Evolutionary conservation across 2,888 invertebrate genomes (phyloP), one percentile per base, ranked within the genome.

Genomic region (Perithous albicinctus): DNA sequence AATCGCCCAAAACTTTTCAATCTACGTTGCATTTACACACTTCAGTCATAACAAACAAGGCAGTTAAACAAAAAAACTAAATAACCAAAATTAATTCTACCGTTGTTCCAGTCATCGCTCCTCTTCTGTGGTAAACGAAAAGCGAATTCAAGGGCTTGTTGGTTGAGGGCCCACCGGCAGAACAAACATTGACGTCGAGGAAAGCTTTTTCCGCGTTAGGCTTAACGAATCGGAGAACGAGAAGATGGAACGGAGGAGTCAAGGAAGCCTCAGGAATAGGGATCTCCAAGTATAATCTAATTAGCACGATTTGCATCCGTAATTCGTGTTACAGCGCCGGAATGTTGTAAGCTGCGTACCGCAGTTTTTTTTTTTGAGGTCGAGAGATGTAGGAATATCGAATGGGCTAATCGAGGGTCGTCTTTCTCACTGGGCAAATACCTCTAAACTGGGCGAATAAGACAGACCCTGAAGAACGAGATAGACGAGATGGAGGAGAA

Each of bases 241-340:
- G 32, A 26, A 18, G 18, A 23, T 48, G 75, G 32, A 8, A 32
- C n/a, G n/a, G n/a, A n/a, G n/a, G n/a, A n/a, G n/a, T n/a, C n/a
- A n/a, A n/a, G n/a, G n/a, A n/a, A n/a, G 20, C n/a, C 38, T 18
- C 26, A 63, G 32, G 63, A 64, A 61, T 0, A 26, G 80, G 15
- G 77, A 86, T 86, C 85, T 86, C 84, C 86, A 86, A 86, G 86
- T 86, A 83, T 84, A 84, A 86, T 86, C 85, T 83, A 81, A 85
- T 86, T 84, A 85, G 75, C 78, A 76, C 70, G 80, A 85, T 86
- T 86, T 85, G 85, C 86, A 86, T 86, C 83, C 66, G 83, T 86
- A 86, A 85, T 86, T 84, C 72, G 78, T 76, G 77, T 64, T n/a
- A 61, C 35, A 7, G 76, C 56, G 73, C 18, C 43, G 41, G 54